Base-by-base conservation (phyloP, 2,113 vertebrate species). In the Hemicordylus capensis region DNA sequence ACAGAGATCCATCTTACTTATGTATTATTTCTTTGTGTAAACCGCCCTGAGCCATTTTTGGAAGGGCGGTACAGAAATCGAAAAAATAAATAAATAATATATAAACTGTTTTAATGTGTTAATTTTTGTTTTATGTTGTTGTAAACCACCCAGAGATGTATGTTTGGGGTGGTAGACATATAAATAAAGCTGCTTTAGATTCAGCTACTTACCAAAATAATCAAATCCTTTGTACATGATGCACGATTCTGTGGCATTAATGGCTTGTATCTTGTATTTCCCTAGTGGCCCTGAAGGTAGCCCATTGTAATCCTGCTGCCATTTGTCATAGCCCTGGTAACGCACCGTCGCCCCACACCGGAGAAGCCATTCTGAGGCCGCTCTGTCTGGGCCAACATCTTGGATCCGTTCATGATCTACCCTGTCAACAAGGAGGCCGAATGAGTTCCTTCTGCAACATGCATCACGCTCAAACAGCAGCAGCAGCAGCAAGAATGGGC, bases 221-320 rank as follows among this genome's bases (percentile, higher is more conserved):
- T 99, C 98, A 72, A 99, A 98, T 48, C 99, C 99, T 76, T 89
- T 91, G 95, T 94, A 91, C 98, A 99, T 99, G 96, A 99, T 99
- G 96, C 98, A 99, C 6, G 99, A 98, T 1, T 99, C 97, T 0
- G 97, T 99, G 88, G 98, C 99, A 4, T 98, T 96, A 0, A 99
- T 99, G 0, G 94, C 97, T 92, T 98, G 97, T 87, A 99, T 99
- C 96, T 95, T 98, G 95, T 98, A 97, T 75, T 94, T 95, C 74
- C 96, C 97, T 86, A 97, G 58, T 2, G 98, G 96, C 11, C 98
- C 98, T 0, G 97, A 96, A 0, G 99, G 98, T 77, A 99, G 97
- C 0, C 85, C 95, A 1, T 98, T 99, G 96, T 99, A 99, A 95
- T 99, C 98, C 3, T 96, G 95, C 69, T 99, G 98, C 97, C 97